A percentile compares a stretch with the other conserved stretches of the same genome.
Conservation (phyloP, 2,888 invertebrate genomes). For the Agonum fuliginosum region DNA sequence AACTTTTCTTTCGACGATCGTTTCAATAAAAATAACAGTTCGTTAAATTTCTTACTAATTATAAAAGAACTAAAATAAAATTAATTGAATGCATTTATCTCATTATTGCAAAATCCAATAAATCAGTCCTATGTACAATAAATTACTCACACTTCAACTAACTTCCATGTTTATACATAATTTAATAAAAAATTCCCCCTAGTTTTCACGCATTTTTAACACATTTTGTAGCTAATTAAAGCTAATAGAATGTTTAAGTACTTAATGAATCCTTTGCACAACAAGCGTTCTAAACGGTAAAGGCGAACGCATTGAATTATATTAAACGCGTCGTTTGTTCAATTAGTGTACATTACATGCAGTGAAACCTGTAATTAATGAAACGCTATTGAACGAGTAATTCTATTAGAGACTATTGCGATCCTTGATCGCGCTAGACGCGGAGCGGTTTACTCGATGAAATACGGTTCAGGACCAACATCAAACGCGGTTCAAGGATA, state of each 20-base stretch:
- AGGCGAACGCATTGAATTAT: constrained; percentile 31
- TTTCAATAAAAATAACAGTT: too few species aligned
- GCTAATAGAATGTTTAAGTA: constrained; percentile 32
- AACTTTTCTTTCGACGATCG: too few species aligned
- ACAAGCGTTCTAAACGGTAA: not conserved
- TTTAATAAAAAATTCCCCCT: constrained; percentile 10
- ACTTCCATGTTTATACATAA: too few species aligned
- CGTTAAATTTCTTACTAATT: too few species aligned
- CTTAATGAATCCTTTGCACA: constrained; percentile 18
- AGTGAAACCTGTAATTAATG: constrained; percentile 41
- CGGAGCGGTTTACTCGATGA: not conserved
- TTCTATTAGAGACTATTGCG: constrained; percentile 21
- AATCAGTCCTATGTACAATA: too few species aligned
- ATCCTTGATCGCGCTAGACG: constrained; percentile 24
- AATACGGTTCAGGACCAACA: not conserved
- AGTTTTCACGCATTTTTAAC: constrained; percentile 22
- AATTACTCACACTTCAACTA: too few species aligned
- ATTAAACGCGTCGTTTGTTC: constrained; percentile 38
- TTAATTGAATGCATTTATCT: too few species aligned
- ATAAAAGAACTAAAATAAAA: too few species aligned
- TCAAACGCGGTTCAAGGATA: not conserved
- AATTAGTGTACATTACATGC: constrained; percentile 42
- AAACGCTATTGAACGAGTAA: constrained; percentile 30
- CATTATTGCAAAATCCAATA: too few species aligned
- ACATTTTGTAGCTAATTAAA: constrained; percentile 30